Conservation (phyloP, 2,888 invertebrate species). For the Itoplectis maculator region DNA sequence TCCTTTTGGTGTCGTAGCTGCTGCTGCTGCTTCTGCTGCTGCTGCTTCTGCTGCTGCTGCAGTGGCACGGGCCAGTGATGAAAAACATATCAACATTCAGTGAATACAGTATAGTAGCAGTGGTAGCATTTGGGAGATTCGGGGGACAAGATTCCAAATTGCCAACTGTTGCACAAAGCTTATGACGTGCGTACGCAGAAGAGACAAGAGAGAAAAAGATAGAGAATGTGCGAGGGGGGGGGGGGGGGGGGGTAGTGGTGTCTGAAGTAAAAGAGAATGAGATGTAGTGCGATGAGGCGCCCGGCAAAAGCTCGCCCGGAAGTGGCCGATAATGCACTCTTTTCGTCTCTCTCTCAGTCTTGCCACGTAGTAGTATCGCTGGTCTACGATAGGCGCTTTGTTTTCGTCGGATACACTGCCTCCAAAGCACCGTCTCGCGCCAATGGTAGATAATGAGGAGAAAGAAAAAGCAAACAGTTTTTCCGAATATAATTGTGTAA, state of each 20-base stretch:
- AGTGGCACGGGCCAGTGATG: constrained; percentile 23
- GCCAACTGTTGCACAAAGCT: constrained; percentile 80
- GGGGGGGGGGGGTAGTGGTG: no score
- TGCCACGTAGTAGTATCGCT: not conserved
- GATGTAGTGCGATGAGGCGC: constrained; percentile 59
- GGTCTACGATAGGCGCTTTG: constrained; percentile 37
- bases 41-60: constrained; percentile 4
- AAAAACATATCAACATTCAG: constrained; percentile 35
- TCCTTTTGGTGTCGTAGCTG: constrained; percentile 50
- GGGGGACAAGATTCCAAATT: constrained; percentile 67
- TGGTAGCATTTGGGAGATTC: not conserved
- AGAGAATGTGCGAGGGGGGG: not conserved
- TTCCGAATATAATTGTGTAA: not conserved
- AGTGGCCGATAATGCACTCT: constrained; percentile 73
- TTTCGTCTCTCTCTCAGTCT: constrained; percentile 29
- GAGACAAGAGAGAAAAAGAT: constrained; percentile 6
- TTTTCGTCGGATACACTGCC: constrained; percentile 33
- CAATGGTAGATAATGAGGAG: not conserved
- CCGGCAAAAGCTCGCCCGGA: constrained; percentile 69
- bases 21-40: not conserved
- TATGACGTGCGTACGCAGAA: constrained; percentile 76
- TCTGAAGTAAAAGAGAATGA: constrained; percentile 70
- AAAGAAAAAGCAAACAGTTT: not conserved
- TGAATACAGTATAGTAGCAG: constrained; percentile 16
- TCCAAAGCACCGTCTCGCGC: not conserved